phyloP scores from a whole-genome alignment of 2,888 invertebrate genomes.

The Schrankia costaestrigalis region DNA sequence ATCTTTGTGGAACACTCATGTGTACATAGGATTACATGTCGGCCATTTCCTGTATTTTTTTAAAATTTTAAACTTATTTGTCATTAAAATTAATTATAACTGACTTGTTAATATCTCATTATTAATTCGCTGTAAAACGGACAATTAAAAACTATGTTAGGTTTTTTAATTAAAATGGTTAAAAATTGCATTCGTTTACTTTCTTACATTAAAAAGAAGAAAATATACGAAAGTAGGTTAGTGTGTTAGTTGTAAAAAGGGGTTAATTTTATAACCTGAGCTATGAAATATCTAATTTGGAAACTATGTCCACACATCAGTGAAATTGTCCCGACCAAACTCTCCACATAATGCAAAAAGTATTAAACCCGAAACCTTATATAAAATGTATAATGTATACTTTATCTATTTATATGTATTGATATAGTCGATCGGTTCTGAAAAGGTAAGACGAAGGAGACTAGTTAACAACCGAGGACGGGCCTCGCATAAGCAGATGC shows the following conservation, averaged over 20 bases:
- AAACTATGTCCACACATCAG: constrained; percentile 1
- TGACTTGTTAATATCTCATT: not conserved
- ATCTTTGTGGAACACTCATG: constrained; percentile 69
- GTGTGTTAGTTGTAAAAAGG: constrained; percentile 5
- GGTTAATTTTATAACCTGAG: constrained; percentile 2
- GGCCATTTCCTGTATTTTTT: constrained; percentile 27
- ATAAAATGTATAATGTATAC: not conserved
- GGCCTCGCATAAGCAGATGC: constrained; percentile 77
- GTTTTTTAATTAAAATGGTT: no score
- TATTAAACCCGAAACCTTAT: no score
- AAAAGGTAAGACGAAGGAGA: constrained; percentile 50
- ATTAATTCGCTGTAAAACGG: no score
- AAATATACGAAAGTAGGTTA: constrained; percentile 6
- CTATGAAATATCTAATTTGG: constrained; percentile 4
- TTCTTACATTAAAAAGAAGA: no score
- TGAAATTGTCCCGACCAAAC: no score
- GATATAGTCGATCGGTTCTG: constrained; percentile 27
- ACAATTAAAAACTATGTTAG: no score
- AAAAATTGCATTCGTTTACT: no score
- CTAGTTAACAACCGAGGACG: constrained; percentile 76
- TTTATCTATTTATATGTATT: constrained; percentile 9
- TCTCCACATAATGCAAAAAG: no score
- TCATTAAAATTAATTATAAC: constrained; percentile 4
- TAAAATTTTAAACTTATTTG: constrained; percentile 4
- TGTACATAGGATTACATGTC: constrained; percentile 60